A percentile compares a stretch with the other conserved stretches of the same genome.
Conservation (phyloP, 2,797 vertebrate species). For the Argyrosomus regius region DNA sequence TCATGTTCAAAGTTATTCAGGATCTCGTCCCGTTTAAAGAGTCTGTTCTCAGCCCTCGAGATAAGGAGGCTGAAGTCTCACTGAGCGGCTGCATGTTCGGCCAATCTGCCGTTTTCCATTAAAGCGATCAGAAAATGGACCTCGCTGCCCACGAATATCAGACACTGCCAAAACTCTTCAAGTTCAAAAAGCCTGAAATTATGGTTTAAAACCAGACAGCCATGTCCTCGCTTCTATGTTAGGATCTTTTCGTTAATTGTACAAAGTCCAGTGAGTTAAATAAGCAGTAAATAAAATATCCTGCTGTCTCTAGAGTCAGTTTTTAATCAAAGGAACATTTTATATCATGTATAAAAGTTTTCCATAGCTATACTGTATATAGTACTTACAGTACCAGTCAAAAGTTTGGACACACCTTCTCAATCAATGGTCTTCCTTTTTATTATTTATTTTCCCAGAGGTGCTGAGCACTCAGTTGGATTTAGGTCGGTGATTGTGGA, state of each 20-base stretch:
- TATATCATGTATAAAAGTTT: background rate
- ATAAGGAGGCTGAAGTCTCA: slow-evolving; percentile 57
- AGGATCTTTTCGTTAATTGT: slow-evolving; percentile 13
- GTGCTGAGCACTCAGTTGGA: too few species aligned
- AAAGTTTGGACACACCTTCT: too few species aligned
- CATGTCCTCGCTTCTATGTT: slow-evolving; percentile 21
- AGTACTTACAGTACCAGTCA: background rate
- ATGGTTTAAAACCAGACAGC: slow-evolving; percentile 32
- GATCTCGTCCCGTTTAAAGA: slow-evolving; percentile 52
- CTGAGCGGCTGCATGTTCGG: slow-evolving; percentile 42
- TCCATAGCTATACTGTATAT: background rate
- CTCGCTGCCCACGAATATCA: slow-evolving; percentile 35
- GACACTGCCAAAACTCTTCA: slow-evolving; percentile 36
- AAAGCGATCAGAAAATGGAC: slow-evolving; percentile 60
- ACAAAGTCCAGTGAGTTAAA: slow-evolving; percentile 3
- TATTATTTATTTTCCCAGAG: too few species aligned
- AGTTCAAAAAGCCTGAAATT: slow-evolving; percentile 55
- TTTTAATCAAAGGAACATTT: slow-evolving; percentile 31
- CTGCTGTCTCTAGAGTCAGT: slow-evolving; percentile 30
- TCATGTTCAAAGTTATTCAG: slow-evolving; percentile 56
- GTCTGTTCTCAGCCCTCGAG: slow-evolving; percentile 49
- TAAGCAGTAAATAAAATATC: slow-evolving; percentile 27
- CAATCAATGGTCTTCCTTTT: too few species aligned
- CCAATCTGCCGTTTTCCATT: slow-evolving; percentile 57
- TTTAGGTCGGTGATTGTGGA: too few species aligned